Evolutionary conservation across 2,797 vertebrate genomes (phyloP).

Genomic region (Macropodus opercularis): DNA sequence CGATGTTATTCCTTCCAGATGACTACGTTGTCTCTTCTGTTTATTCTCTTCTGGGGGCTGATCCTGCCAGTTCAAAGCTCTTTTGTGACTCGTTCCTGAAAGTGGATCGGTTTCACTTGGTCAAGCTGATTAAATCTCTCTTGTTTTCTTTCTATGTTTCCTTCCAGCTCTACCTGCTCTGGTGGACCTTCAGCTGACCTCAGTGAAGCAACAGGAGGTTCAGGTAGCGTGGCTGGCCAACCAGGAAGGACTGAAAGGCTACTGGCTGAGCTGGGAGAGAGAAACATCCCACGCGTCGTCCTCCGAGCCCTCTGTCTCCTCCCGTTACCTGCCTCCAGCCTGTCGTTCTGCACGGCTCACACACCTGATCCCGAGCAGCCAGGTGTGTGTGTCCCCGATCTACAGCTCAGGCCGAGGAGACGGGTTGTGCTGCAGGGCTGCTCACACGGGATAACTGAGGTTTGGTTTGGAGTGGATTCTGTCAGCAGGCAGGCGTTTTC

Average conservation of each 20-base stretch:
- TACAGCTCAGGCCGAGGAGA: constrained; percentile 72
- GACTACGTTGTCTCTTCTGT: constrained; percentile 1
- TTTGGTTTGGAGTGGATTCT: constrained; percentile 17
- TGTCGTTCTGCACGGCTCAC: constrained; percentile 52
- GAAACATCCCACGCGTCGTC: background rate
- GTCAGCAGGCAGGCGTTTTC: constrained; percentile 21
- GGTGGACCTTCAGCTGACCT: constrained; percentile 60
- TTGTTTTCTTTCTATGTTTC: constrained; percentile 5
- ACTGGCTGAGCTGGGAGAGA: constrained; percentile 77
- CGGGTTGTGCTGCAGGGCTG: constrained; percentile 69
- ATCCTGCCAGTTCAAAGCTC: background rate
- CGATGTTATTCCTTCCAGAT: background rate
- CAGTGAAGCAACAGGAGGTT: constrained; percentile 35
- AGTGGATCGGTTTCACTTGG: background rate
- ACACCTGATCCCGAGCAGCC: constrained; percentile 47
- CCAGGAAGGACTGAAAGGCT: constrained; percentile 65
- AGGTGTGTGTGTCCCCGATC: constrained; percentile 77
- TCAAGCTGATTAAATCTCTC: background rate
- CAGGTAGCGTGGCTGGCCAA: constrained; percentile 65
- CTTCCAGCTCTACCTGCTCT: constrained; percentile 56
- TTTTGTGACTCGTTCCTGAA: constrained; percentile 1
- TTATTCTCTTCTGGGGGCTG: constrained; percentile 5
- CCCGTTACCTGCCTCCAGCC: constrained; percentile 60
- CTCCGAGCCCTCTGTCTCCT: constrained; percentile 41
- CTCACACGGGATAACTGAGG: too few relatives aligned